These are phyloP conservation scores for Gracilinanus agilis DNA, from an alignment of 2,113 vertebrate species.

Conservation along the genomic window DNA sequence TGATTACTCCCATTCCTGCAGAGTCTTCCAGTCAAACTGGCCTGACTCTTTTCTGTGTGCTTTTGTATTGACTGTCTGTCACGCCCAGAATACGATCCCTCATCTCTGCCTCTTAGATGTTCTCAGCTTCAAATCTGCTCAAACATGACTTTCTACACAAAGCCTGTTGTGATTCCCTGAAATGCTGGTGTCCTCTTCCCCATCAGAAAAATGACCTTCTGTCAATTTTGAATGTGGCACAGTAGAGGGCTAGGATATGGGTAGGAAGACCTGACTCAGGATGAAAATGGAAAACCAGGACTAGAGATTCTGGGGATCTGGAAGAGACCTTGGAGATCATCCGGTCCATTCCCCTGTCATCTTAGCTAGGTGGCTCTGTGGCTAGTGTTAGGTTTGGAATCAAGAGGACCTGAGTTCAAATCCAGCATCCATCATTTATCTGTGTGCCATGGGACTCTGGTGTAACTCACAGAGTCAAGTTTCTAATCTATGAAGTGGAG, in stretches of 20 bases:
- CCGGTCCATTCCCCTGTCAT: background rate
- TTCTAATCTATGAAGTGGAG: background rate
- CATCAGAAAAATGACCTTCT: too few relatives aligned
- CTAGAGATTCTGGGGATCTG: background rate
- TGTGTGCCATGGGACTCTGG: background rate
- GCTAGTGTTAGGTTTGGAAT: background rate
- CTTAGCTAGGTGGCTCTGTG: background rate
- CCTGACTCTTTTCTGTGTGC: background rate
- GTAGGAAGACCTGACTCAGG: too few relatives aligned
- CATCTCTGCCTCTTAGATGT: too few relatives aligned
- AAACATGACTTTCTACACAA: too few relatives aligned
- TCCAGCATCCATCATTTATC: background rate
- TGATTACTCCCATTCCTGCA: too few relatives aligned
- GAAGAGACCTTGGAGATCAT: background rate
- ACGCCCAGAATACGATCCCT: background rate
- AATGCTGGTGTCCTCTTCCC: too few relatives aligned
- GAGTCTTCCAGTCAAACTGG: too few relatives aligned
- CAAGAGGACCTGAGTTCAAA: background rate
- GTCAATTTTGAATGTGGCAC: too few relatives aligned
- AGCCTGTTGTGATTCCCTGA: too few relatives aligned
- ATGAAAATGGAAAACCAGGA: too few relatives aligned
- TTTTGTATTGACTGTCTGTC: background rate
- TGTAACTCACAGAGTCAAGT: background rate
- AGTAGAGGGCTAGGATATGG: too few relatives aligned
- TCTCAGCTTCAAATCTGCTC: too few relatives aligned